phyloP scores from a whole-genome alignment of 1,140 invertebrate genomes.

The Metopolophium dirhodum region DNA sequence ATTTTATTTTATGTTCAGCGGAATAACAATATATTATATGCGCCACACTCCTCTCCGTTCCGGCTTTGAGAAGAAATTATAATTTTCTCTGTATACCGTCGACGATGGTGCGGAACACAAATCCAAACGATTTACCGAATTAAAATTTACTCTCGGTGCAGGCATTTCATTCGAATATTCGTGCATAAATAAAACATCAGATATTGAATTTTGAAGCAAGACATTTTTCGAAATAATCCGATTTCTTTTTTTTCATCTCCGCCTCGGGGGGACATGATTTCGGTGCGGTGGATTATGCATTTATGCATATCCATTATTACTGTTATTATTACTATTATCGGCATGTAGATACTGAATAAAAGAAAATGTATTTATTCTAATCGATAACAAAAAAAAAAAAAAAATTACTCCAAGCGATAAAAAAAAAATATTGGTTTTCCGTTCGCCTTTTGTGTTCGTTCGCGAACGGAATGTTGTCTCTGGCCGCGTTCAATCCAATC shows the following conservation, averaged over 20 bases:
- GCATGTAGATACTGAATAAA: not conserved
- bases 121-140: slow-evolving; percentile 4
- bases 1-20: not conserved
- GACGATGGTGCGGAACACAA: not conserved
- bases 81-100: not conserved
- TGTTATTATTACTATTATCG: not conserved
- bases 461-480: not conserved
- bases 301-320: not conserved
- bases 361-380: not conserved
- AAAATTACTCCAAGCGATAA: not conserved
- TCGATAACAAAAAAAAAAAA: not conserved
- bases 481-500: not conserved
- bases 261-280: not conserved
- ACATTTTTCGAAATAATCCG: not conserved
- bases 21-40: slow-evolving; percentile 9
- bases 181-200: not conserved
- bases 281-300: not conserved
- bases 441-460: not conserved
- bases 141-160: not conserved
- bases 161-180: not conserved
- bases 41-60: not conserved
- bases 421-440: not conserved
- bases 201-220: not conserved
- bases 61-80: not conserved
- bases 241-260: not conserved